Base-by-base conservation (phyloP, 1,140 invertebrate genomes). In the Zaprionus taronus region DNA sequence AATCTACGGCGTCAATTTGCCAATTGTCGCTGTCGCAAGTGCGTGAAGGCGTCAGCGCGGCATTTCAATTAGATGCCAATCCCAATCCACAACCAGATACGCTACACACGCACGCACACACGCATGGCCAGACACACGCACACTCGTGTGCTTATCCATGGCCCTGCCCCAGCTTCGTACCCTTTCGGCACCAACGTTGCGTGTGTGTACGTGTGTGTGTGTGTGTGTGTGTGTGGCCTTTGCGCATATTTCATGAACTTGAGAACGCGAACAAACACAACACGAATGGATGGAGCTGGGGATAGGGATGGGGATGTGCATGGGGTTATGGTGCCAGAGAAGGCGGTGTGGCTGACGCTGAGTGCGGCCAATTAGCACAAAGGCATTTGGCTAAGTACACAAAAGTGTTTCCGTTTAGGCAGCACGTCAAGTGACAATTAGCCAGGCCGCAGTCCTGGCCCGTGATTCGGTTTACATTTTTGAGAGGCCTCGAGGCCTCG, bases 291-390 rank as follows among this genome's bases (percentile, higher is more conserved):
- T 22, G 66, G 24, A 58, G 49, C 55, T 24, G 17, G 38, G 2
- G 5, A 11, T 36, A 55, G 44, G 53, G 2, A 12, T 36, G 36
- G 2, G 9, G 31, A 9, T 34, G 31, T 9, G 31, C 9, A 34
- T 34, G 31, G 31, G 31, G 31, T 31, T 31, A 31, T 11, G 24
- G 1, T 17, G n/a, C 2, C 5, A 15, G 14, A 14, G n/a, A 36
- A 24, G 51, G 51, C 11, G 22, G 72, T 47, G 51, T 65, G 66
- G 20, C 22, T 36, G 22, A 67, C 61, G 70, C 57, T 89, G 80
- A 84, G 84, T 89, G 81, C 75, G 85, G 85, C 85, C 84, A 89
- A 89, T 89, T 89, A 89, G 81, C 85, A 90, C 85, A 89, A 89
- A 84, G 75, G 70, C 74, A 74, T 79, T 77, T 75, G 70, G 69